Evolutionary conservation across 37 sponge, comb jelly and placozoan genomes (phyloP), one percentile per base, ranked within the genome.

Genomic region (Corticium candelabrum): DNA sequence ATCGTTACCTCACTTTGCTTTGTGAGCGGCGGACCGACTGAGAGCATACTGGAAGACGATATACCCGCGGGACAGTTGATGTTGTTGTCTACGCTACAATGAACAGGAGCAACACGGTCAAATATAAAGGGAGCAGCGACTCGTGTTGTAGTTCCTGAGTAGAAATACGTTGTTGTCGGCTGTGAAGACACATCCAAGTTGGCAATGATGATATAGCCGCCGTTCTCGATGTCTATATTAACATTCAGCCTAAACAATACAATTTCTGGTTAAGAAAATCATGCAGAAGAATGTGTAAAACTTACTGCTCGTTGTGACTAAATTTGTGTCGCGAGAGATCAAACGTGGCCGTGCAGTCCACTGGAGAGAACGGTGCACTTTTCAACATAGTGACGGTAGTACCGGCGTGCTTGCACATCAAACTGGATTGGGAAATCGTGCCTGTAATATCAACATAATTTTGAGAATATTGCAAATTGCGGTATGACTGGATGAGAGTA

Each of bases 181-280:
- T 30, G 3, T 15, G 81, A 76, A n/a, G n/a, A n/a, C n/a, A n/a
- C n/a, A 76, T 90, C 91, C 29, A 82, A 70, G 83, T 90, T 82
- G 1, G 68, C 1, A 41, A 90, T 69, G 69, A 85, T 84, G 29
- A 90, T 83, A 40, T 57, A 85, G 5, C 91, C 91, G 34, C 91
- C 91, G 72, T 83, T 80, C 29, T 2, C 36, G 38, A 70, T 78
- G 74, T 74, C 41, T 29, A 32, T 21, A 27, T 41, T 5, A 21
- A 31, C 70, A 80, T 27, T 27, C 11, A 50, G 62, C 21, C 62
- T 50, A 50, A 50, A 50, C 15, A 50, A 50, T 11, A 50, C 11
- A 50, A n/a, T n/a, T n/a, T n/a, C n/a, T n/a, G n/a, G n/a, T n/a
- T n/a, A n/a, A n/a, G n/a, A n/a, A n/a, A n/a, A n/a, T n/a, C n/a